These are phyloP conservation scores for Trissoscelio sp. DNA, from an alignment of 2,888 invertebrate species.

Conservation along the genomic window DNA sequence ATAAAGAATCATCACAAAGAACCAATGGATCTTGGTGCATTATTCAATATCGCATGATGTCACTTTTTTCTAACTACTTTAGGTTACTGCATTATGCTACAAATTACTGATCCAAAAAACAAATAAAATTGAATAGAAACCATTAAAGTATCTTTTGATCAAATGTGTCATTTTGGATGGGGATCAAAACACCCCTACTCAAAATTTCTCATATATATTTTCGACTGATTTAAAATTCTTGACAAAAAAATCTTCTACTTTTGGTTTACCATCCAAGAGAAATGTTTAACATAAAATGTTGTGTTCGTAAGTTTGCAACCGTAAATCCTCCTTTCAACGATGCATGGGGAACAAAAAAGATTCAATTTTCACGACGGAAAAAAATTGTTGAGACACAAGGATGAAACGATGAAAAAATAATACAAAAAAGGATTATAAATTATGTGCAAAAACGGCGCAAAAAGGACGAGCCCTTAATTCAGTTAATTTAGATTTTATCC, in stretches of 20 bases:
- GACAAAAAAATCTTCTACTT: too few species aligned
- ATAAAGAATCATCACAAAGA: slow-evolving; percentile 71
- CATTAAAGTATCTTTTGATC: background rate
- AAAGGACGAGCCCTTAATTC: slow-evolving; percentile 82
- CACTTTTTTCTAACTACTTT: slow-evolving; percentile 60
- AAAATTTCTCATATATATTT: too few species aligned
- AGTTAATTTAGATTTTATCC: slow-evolving; percentile 84
- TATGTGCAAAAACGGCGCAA: slow-evolving; percentile 78
- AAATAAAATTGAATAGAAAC: background rate
- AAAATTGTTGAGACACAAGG: slow-evolving; percentile 8
- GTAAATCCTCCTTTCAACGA: slow-evolving; percentile 82
- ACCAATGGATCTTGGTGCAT: slow-evolving; percentile 60
- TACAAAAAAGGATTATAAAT: slow-evolving; percentile 79
- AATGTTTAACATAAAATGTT: slow-evolving; percentile 76
- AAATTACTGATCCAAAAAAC: slow-evolving; percentile 33
- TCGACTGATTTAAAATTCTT: too few species aligned
- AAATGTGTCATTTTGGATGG: too few species aligned
- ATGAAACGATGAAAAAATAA: slow-evolving; percentile 48
- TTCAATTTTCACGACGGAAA: slow-evolving; percentile 60
- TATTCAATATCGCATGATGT: slow-evolving; percentile 65
- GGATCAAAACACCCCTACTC: too few species aligned
- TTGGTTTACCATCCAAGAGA: slow-evolving; percentile 12
- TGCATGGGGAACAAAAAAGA: slow-evolving; percentile 67
- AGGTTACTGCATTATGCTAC: slow-evolving; percentile 16
- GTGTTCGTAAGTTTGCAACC: slow-evolving; percentile 81